These are phyloP conservation scores for Buathra laborator DNA, from an alignment of 2,888 invertebrate species.

Conservation along the genomic window DNA sequence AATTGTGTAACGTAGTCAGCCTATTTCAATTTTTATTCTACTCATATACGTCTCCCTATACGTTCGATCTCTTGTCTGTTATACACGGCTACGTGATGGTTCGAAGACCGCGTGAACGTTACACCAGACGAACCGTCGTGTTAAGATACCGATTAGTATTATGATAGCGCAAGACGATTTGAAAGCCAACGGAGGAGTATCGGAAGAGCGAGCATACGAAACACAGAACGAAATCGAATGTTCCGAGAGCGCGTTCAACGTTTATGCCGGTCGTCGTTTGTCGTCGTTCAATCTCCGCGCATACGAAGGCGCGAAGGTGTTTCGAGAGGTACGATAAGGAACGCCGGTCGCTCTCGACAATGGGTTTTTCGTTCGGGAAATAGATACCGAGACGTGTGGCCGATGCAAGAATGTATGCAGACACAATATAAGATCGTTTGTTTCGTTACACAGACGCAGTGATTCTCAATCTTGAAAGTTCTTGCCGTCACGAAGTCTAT, in stretches of 20 bases:
- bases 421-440: constrained; percentile 7
- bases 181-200: background rate
- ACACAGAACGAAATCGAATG: constrained; percentile 21
- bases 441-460: constrained; percentile 12
- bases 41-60: background rate
- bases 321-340: constrained; percentile 19
- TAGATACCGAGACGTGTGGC: constrained; percentile 27
- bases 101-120: background rate
- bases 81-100: background rate
- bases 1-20: background rate
- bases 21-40: background rate
- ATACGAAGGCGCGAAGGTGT: constrained; percentile 15
- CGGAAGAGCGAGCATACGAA: background rate
- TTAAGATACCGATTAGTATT: constrained; percentile 33
- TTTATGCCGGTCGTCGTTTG: constrained; percentile 3
- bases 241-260: background rate
- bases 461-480: constrained; percentile 60
- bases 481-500: constrained; percentile 47
- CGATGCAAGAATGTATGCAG: constrained; percentile 25
- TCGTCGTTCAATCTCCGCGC: constrained; percentile 26
- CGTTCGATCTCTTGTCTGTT: background rate
- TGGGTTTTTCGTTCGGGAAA: constrained; percentile 30
- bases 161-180: constrained; percentile 30
- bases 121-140: background rate
- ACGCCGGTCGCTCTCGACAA: constrained; percentile 33